Conservation (phyloP, 2,797 vertebrate species). For the Pachyuromys duprasi region DNA sequence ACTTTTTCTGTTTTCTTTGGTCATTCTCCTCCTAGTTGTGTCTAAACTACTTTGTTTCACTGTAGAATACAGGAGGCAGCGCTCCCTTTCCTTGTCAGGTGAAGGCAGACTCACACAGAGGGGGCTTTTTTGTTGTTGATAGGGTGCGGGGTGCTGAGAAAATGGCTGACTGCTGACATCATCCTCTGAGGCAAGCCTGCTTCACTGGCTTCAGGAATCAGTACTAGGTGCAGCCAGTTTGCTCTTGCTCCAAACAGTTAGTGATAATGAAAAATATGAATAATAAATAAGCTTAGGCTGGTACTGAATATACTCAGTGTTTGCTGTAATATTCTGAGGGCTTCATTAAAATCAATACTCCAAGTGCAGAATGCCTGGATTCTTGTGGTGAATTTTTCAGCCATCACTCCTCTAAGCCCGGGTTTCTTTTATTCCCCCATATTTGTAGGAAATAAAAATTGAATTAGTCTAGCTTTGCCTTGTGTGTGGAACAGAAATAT, state of each 20-base stretch:
- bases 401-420: constrained; percentile 54
- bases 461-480: constrained; percentile 75
- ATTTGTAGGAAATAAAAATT: constrained; percentile 79
- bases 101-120: constrained; percentile 73
- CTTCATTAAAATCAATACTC: constrained; percentile 52
- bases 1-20: constrained; percentile 79
- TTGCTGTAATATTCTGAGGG: constrained; percentile 23
- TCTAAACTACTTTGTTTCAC: constrained; percentile 81
- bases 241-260: constrained; percentile 22
- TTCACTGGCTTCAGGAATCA: constrained; percentile 56
- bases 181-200: background rate
- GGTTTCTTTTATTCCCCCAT: background rate
- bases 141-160: background rate
- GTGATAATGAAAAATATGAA: constrained; percentile 32
- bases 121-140: constrained; percentile 63
- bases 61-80: constrained; percentile 75
- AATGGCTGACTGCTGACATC: constrained; percentile 53
- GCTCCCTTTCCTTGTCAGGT: constrained; percentile 80
- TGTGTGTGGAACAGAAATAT: constrained; percentile 58
- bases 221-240: constrained; percentile 55
- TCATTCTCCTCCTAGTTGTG: constrained; percentile 66
- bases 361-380: constrained; percentile 61
- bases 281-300: background rate
- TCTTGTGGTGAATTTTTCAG: constrained; percentile 70
- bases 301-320: constrained; percentile 14